phyloP scores from a whole-genome alignment of 1,140 invertebrate genomes.

The Yoshiicerus persimilis region DNA sequence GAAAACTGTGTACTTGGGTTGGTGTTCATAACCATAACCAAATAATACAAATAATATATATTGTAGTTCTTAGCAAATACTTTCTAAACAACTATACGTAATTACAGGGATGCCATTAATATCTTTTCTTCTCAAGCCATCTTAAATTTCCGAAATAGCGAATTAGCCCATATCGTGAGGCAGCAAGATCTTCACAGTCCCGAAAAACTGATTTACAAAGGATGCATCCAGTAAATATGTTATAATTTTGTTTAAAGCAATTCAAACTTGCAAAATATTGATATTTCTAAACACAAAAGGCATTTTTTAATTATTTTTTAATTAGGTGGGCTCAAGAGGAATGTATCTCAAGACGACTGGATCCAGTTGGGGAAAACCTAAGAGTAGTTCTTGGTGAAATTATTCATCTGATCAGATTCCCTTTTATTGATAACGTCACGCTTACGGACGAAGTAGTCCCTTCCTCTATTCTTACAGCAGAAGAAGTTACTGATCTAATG shows the following conservation, averaged over 20 bases:
- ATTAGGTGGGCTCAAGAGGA: background rate
- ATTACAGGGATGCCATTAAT: background rate
- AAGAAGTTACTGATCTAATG: background rate
- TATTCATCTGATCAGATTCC: background rate
- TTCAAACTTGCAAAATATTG: background rate
- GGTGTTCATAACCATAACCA: background rate
- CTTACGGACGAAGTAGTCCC: background rate
- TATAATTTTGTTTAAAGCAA: background rate
- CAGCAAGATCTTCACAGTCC: background rate
- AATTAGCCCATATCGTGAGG: background rate
- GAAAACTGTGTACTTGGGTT: background rate
- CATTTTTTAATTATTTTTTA: background rate
- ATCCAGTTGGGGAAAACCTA: background rate
- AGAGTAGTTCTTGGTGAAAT: background rate
- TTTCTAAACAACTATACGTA: no score
- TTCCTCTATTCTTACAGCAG: background rate
- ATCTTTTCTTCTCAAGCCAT: background rate
- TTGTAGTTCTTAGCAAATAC: background rate
- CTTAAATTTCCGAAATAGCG: background rate
- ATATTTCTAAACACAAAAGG: no score
- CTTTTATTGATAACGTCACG: background rate
- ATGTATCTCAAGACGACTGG: background rate
- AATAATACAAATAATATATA: no score
- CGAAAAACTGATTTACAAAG: background rate
- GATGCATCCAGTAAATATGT: background rate